Evolutionary conservation across 2,888 invertebrate genomes (phyloP).

Genomic region (Allophyes oxyacanthae): DNA sequence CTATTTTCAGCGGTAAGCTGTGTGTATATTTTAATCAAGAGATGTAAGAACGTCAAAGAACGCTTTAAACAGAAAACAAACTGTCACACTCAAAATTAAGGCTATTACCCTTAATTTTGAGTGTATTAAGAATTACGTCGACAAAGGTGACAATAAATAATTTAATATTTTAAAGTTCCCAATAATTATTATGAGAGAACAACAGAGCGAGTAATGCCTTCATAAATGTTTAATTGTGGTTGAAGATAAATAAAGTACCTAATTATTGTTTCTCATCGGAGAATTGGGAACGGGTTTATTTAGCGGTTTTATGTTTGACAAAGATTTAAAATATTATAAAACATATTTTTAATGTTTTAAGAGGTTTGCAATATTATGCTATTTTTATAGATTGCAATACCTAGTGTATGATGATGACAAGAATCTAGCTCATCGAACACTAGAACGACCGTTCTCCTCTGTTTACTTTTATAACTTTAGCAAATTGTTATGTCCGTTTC

Average conservation of each 20-base stretch:
- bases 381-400: slow-evolving; percentile 18
- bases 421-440: slow-evolving; percentile 38
- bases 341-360: slow-evolving; percentile 2
- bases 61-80: too few relatives aligned
- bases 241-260: slow-evolving; percentile 21
- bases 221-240: slow-evolving; percentile 22
- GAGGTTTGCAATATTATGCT: background rate
- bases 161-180: slow-evolving; percentile 1
- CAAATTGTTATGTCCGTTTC: slow-evolving; percentile 41
- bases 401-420: slow-evolving; percentile 9
- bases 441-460: slow-evolving; percentile 43
- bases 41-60: too few relatives aligned
- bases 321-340: slow-evolving; percentile 1
- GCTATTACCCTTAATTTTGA: too few relatives aligned
- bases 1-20: too few relatives aligned
- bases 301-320: background rate
- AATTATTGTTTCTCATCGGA: slow-evolving; percentile 12
- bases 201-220: slow-evolving; percentile 13
- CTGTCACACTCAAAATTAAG: too few relatives aligned
- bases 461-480: slow-evolving; percentile 50
- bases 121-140: background rate
- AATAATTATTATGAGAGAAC: background rate
- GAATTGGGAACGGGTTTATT: background rate
- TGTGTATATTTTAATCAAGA: too few relatives aligned
- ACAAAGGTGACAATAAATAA: background rate